Percentiles rank a stretch among this genome's conserved stretches.
phyloP scores from a whole-genome alignment of 35 echinoderm and acorn worm species.

The Heliocidaris erythrogramma region DNA sequence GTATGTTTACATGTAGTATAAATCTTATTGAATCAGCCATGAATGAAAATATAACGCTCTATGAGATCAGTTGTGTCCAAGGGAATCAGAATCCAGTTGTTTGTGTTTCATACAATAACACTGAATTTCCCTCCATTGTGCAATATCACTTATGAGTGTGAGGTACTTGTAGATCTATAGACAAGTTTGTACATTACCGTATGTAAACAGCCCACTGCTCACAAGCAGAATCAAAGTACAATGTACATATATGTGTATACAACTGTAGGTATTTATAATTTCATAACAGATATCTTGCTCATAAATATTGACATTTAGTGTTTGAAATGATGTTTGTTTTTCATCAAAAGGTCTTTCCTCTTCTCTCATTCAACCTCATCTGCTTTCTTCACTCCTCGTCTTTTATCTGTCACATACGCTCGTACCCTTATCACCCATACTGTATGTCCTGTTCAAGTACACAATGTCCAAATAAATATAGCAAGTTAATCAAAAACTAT shows the following conservation, averaged over 20 bases:
- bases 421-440: background rate
- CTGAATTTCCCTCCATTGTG: background rate
- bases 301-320: background rate
- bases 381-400: background rate
- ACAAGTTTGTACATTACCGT: background rate
- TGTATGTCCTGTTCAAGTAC: background rate
- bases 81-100: no score
- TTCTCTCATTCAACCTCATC: no score
- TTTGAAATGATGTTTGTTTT: background rate
- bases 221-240: background rate
- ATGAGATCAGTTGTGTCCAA: no score
- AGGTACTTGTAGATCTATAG: background rate
- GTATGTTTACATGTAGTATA: no score
- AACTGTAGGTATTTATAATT: background rate
- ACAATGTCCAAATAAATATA: background rate
- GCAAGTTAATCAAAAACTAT: background rate
- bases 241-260: background rate
- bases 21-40: no score
- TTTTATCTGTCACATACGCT: background rate
- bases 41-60: no score
- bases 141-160: background rate
- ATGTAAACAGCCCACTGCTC: no score
- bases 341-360: no score
- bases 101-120: background rate
- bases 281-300: no score